Conservation (phyloP, 2,797 vertebrate species). For the Molossus alvarezi region DNA sequence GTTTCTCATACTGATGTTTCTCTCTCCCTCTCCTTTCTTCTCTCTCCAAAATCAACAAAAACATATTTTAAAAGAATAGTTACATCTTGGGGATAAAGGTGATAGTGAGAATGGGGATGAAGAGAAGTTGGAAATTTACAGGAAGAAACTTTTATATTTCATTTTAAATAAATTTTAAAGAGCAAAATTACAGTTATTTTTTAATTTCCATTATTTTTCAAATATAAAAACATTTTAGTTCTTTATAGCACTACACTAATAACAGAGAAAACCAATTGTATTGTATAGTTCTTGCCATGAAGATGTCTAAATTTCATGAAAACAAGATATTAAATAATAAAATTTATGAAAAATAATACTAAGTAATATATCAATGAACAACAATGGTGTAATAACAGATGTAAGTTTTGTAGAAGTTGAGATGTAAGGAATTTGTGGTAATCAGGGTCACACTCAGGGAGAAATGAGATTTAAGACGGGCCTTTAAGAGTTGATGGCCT, state of each 20-base stretch:
- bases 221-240: background rate
- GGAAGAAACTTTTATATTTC: background rate
- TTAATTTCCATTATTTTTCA: background rate
- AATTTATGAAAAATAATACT: background rate
- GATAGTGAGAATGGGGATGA: accelerated
- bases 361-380: background rate
- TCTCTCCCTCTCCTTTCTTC: background rate
- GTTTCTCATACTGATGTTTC: background rate
- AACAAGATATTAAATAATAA: background rate
- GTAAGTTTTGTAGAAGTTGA: background rate
- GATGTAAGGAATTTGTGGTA: background rate
- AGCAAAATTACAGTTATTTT: background rate
- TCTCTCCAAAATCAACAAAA: background rate
- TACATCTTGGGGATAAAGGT: background rate
- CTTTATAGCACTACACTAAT: background rate
- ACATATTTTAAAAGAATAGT: background rate
- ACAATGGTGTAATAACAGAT: background rate
- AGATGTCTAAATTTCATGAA: background rate
- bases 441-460: background rate
- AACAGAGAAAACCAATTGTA: background rate
- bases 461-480: background rate
- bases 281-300: background rate
- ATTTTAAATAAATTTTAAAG: background rate
- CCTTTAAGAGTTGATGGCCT: background rate
- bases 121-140: background rate